Evolutionary conservation across 2,888 invertebrate genomes (phyloP), one percentile per base, ranked within the genome.

Genomic region (Lottia scabra): DNA sequence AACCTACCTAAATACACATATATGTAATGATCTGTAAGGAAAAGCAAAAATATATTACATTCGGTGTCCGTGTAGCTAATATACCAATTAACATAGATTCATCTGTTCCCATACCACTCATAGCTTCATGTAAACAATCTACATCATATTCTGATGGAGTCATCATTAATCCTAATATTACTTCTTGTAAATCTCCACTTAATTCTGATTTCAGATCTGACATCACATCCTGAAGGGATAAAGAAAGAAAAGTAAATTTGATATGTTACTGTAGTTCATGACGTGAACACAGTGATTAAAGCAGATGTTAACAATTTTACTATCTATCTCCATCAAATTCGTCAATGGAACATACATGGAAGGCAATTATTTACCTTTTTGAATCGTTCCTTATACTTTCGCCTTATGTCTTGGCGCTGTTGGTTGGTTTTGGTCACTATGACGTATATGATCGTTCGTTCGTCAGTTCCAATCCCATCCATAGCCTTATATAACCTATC

Each of bases 111-210:
- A 82, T 72, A 12, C 85, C 86, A 63, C 81, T 78, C 44, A 87
- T 79, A 63, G 86, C 84, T 43, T 85, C 83, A 67, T 84, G 80
- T 65, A 87, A 70, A 69, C 83, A 80, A 74, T 81, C 78, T 26
- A 84, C 84, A 73, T 87, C 85, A 75, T 84, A 87, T 64, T 84
- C 84, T 13, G 80, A 72, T 2, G 85, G 84, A 8, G 83, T 76
- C 84, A 84, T 82, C 84, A 87, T 78, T 68, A 87, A 73, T 6
- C 80, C 85, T 46, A 82, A 66, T 8, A 86, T 79, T 43, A 84
- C 78, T 76, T 87, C 87, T 75, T 87, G 84, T 76, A 80, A 83
- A 74, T 87, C 86, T 8, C 86, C 86, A 8, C 78, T 71, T 65
- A 86, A 72, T 72, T 85, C 85, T 3, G 82, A 81, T 69, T 85